Conservation (phyloP, 2,888 invertebrate species). For the Myopa tessellatipennis region DNA sequence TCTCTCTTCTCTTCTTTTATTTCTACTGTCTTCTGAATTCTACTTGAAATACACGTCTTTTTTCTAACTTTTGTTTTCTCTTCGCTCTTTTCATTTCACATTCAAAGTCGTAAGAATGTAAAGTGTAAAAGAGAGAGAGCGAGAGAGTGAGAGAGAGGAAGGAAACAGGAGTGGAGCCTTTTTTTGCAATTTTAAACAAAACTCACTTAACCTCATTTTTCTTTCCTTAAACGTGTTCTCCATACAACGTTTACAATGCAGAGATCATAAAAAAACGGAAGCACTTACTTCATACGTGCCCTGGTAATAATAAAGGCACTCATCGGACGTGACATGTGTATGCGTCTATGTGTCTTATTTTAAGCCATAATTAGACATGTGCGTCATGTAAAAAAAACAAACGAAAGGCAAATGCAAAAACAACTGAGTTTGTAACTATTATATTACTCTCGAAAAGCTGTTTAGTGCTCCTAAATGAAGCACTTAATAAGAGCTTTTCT, state of each 20-base stretch:
- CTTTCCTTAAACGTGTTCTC: not conserved
- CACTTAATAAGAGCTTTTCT: too few relatives aligned
- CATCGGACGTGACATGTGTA: not conserved
- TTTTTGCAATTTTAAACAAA: not conserved
- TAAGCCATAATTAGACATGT: slow-evolving; percentile 6
- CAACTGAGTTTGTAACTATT: not conserved
- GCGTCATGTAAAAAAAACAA: not conserved
- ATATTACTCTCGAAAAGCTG: not conserved
- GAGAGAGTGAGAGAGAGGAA: too few relatives aligned
- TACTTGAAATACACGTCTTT: too few relatives aligned
- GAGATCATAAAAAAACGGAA: not conserved
- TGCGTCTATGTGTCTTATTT: too few relatives aligned
- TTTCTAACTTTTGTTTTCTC: too few relatives aligned
- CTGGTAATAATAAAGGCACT: not conserved
- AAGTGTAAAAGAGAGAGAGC: too few relatives aligned
- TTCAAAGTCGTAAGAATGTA: too few relatives aligned
- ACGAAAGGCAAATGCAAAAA: not conserved
- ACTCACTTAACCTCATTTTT: slow-evolving; percentile 28
- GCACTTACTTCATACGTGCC: slow-evolving; percentile 12
- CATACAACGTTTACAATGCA: not conserved
- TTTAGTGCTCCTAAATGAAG: too few relatives aligned
- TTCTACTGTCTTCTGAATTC: too few relatives aligned
- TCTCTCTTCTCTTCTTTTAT: too few relatives aligned
- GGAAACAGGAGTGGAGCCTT: not conserved
- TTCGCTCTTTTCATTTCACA: not conserved